phyloP scores from a whole-genome alignment of 1,140 invertebrate genomes.

The Monomorium pharaonis region DNA sequence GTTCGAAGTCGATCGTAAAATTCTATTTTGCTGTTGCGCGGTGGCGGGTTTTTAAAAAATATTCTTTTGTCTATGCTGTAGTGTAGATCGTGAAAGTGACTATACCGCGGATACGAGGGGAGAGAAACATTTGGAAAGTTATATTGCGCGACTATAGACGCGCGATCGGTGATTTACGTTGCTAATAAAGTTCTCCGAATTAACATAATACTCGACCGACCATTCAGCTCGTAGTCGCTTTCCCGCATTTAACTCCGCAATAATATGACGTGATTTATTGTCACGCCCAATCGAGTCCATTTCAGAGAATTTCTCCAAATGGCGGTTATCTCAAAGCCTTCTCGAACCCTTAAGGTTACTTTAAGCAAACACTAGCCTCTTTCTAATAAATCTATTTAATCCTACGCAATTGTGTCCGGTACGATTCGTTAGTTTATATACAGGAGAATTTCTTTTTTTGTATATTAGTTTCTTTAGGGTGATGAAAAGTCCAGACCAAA shows the following conservation, averaged over 20 bases:
- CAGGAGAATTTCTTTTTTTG: neutral
- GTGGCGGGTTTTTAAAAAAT: constrained; percentile 55
- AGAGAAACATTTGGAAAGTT: constrained; percentile 24
- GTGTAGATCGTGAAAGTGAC: constrained; percentile 7
- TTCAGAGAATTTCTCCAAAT: constrained; percentile 13
- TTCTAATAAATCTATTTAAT: constrained; percentile 9
- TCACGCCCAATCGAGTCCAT: constrained; percentile 1
- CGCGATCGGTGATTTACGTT: constrained; percentile 74
- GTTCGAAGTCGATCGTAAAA: constrained; percentile 64
- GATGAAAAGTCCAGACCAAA: constrained; percentile 12
- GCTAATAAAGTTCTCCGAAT: constrained; percentile 78
- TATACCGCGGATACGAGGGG: neutral
- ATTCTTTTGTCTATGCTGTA: constrained; percentile 19
- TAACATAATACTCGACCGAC: constrained; percentile 75
- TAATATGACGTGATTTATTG: constrained; percentile 51
- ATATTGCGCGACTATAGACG: neutral
- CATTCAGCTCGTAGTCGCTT: constrained; percentile 67
- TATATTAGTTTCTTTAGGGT: neutral
- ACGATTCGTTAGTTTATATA: neutral
- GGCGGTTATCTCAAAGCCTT: neutral
- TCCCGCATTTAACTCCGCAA: constrained; percentile 68
- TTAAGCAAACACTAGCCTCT: neutral
- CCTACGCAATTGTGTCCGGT: neutral
- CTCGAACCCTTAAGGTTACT: neutral
- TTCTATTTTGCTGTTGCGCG: constrained; percentile 28